These are phyloP conservation scores for Ptiloglossa arizonensis DNA, from an alignment of 1,140 invertebrate species.

Conservation along the genomic window DNA sequence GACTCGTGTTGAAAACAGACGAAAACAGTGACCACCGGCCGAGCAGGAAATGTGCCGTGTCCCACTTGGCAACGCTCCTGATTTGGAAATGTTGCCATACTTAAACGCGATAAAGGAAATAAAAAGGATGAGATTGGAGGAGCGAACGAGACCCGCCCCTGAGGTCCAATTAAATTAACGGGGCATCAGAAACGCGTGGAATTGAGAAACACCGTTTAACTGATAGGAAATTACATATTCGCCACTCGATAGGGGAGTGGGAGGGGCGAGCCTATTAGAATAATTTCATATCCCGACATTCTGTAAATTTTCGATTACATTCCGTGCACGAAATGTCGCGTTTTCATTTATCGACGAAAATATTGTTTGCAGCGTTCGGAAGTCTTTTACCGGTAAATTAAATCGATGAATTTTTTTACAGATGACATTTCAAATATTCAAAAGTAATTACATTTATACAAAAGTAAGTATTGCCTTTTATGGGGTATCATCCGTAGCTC, in stretches of 20 bases:
- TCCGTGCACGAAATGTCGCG: too few relatives aligned
- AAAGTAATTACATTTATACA: too few relatives aligned
- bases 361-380: too few relatives aligned
- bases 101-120: constrained; percentile 36
- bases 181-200: background rate
- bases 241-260: background rate
- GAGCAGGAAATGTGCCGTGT: constrained; percentile 36
- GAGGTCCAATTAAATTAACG: constrained; percentile 40
- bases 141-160: constrained; percentile 4
- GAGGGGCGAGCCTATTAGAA: too few relatives aligned
- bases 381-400: too few relatives aligned
- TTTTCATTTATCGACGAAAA: too few relatives aligned
- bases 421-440: too few relatives aligned
- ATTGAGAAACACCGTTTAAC: constrained; percentile 25
- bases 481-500: too few relatives aligned
- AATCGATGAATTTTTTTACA: too few relatives aligned
- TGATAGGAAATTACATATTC: constrained; percentile 15
- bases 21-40: constrained; percentile 14
- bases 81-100: constrained; percentile 46
- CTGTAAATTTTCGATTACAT: too few relatives aligned
- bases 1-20: constrained; percentile 3
- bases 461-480: too few relatives aligned
- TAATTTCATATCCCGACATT: constrained; percentile 13
- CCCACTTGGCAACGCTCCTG: constrained; percentile 40
- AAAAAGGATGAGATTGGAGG: background rate